Percentiles rank a stretch among this genome's conserved stretches.
Evolutionary conservation across 2,113 vertebrate species (phyloP).

Genomic region (Eurystomus gularis): DNA sequence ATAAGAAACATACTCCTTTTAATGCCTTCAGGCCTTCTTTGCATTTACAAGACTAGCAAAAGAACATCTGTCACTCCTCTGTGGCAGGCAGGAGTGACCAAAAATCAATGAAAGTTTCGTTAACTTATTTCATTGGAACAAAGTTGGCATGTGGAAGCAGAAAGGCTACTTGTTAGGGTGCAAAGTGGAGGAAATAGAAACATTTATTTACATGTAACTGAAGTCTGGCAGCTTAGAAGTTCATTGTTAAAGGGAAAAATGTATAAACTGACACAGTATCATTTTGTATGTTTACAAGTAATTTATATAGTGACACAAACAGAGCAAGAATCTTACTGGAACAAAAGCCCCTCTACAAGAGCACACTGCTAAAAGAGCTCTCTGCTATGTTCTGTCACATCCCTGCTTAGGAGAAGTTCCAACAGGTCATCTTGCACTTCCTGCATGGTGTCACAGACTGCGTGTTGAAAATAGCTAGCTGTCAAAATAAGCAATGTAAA

Average conservation of each 20-base stretch:
- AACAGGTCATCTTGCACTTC: neutral
- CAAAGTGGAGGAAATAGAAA: neutral
- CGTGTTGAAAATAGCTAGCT: neutral
- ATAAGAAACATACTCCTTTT: neutral
- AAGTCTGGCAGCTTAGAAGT: neutral
- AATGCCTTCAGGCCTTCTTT: neutral
- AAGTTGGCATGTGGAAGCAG: neutral
- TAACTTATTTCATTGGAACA: neutral
- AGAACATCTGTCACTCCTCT: neutral
- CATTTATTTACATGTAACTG: neutral
- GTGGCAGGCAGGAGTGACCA: neutral
- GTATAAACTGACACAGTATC: neutral
- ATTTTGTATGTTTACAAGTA: neutral
- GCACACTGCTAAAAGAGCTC: neutral
- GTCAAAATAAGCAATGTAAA: neutral
- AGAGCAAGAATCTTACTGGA: neutral
- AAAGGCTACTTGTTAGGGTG: neutral
- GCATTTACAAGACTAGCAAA: neutral
- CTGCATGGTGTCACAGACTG: neutral
- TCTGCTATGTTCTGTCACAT: neutral
- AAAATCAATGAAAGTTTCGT: neutral
- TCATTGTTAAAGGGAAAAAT: neutral
- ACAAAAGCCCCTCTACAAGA: neutral
- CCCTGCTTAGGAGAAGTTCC: neutral
- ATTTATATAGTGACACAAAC: neutral